Evolutionary conservation across 1,140 invertebrate genomes (phyloP), one percentile per base, ranked within the genome.

Genomic region (Atta texana): DNA sequence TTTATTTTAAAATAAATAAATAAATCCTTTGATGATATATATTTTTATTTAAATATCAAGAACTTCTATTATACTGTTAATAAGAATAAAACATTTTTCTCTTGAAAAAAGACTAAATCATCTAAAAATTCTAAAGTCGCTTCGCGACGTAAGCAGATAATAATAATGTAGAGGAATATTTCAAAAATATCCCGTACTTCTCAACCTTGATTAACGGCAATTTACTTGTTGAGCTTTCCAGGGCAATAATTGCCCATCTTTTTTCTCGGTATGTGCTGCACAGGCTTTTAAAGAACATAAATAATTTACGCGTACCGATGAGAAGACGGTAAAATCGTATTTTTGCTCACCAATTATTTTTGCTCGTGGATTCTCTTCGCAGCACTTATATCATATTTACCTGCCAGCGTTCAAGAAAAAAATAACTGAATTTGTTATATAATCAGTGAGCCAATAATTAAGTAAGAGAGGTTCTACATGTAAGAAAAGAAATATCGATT

Each of bases 241-340:
- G 12, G 2, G 7, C 4, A 75, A 74, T 75, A 84, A 84, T 63
- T 84, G 80, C 39, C 39, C 39, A 59, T 74, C 24, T 16, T 74
- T 74, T 74, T 61, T 12, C 69, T 75, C 69, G 44, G 28, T 16
- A 34, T n/a, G 21, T 18, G 55, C 12, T 10, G 55, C 39, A 24
- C 12, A 39, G 24, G 80, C 80, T 84, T 84, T 84, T 84, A 84
- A 61, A 61, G 39, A 51, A 61, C 39, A 21, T 63, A 84, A 84
- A 84, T 61, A 51, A 84, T 84, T 68, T 63, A 75, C 80, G 12
- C 14, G 8, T 44, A 14, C 8, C 49, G 31, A 21, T 24, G 21
- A 49, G 66, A 74, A 61, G 68, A 84, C 34, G 39, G 24, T 8
- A 44, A 74, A 74, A 84, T 61, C n/a, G 14, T 74, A 84, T 84